These are phyloP conservation scores for Hypomesus transpacificus DNA, from an alignment of 2,113 vertebrate species.

Conservation along the genomic window DNA sequence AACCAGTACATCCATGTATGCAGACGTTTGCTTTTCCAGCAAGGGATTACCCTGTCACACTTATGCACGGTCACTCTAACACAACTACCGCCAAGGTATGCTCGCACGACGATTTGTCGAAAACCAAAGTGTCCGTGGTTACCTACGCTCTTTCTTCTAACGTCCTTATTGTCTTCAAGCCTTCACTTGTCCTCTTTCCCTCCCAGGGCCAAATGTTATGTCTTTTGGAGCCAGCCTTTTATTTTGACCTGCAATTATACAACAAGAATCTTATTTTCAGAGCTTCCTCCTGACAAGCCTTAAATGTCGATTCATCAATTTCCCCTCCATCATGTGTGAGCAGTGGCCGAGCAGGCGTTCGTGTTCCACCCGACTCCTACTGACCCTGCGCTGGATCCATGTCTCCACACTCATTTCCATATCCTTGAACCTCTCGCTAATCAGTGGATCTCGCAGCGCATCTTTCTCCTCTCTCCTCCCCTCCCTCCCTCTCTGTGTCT, in stretches of 20 bases:
- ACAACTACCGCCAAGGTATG: too few relatives aligned
- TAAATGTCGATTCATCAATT: slow-evolving; percentile 58
- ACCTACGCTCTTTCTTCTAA: too few relatives aligned
- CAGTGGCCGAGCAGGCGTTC: slow-evolving; percentile 26
- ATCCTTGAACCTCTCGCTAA: slow-evolving; percentile 40
- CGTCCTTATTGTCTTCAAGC: too few relatives aligned
- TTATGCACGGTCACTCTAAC: too few relatives aligned
- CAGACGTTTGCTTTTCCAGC: slow-evolving; percentile 26
- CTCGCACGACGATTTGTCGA: too few relatives aligned
- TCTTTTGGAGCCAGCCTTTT: too few relatives aligned
- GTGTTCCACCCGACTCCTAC: slow-evolving; percentile 41
- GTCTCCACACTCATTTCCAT: slow-evolving; percentile 43
- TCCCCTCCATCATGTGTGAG: slow-evolving; percentile 53
- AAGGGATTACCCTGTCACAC: not conserved
- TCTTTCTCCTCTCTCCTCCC: slow-evolving; percentile 4
- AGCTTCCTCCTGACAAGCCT: slow-evolving; percentile 18
- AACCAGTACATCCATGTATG: slow-evolving; percentile 64
- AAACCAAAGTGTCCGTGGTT: too few relatives aligned
- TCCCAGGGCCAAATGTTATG: too few relatives aligned
- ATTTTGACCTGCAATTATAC: too few relatives aligned
- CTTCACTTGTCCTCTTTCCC: slow-evolving; percentile 20
- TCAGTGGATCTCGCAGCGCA: slow-evolving; percentile 29
- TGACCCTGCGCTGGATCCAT: slow-evolving; percentile 31
- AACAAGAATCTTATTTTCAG: too few relatives aligned
- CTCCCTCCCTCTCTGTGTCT: slow-evolving; percentile 18